Base-by-base conservation (phyloP, 2,888 invertebrate genomes). In the Acleris emargana region DNA sequence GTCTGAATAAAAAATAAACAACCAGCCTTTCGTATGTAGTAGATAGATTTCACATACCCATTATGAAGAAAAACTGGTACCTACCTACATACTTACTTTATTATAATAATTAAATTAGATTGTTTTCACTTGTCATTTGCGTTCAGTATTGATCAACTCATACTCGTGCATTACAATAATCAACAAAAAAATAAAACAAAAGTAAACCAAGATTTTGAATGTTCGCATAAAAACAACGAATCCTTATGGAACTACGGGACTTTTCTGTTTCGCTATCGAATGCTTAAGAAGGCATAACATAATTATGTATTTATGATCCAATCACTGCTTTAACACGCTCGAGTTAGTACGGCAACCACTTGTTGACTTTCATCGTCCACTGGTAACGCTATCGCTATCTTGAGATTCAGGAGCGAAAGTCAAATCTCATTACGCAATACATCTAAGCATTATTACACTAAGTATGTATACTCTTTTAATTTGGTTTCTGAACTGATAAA, bases 301-400 rank as follows among this genome's bases (percentile, higher is more conserved):
- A 43, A 64, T 64, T 47, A 43, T 55, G 62, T 54, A 54, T 54
- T 54, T 45, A 45, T 45, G 45, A 64, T 60, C 59, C 64, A 64
- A 60, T 64, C 59, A 64, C 50, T 60, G 55, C 64, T 28, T 58
- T 47, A 54, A 59, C 54, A 60, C 64, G 64, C 59, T 64, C 59
- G 59, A 64, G 50, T 64, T 59, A 54, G 49, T 32, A 50, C 47
- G 28, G 42, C 50, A 11, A 59, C 64, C 53, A 60, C 64, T 60
- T 54, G 59, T 59, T 64, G 64, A 64, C 64, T 64, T 64, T 64
- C 64, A 54, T 64, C 59, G 28, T 32, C 32, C 28, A 64, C 49
- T 54, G 64, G 50, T 55, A 20, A 43, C 43, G 53, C 53, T 64
- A 59, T 50, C 43, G 53, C 53, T 64, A 59, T 50, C 38, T 17